Evolutionary conservation across 1,140 invertebrate species (phyloP).

Genomic region (Dysdera silvatica): DNA sequence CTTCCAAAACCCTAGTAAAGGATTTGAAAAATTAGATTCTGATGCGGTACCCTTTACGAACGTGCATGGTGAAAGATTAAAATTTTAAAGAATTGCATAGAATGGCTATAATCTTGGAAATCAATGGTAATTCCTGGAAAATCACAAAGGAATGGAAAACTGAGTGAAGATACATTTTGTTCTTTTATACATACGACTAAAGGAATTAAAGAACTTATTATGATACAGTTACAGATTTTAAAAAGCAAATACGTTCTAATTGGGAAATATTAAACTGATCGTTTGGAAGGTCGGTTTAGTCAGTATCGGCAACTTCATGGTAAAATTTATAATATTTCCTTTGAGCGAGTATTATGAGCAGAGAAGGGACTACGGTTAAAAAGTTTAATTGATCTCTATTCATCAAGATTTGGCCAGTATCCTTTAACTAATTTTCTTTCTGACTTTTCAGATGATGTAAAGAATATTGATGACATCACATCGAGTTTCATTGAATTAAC

Average conservation of each 20-base stretch:
- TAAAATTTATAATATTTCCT: too few relatives aligned
- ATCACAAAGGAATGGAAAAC: constrained; percentile 9
- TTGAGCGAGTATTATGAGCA: too few relatives aligned
- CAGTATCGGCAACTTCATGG: constrained; percentile 19
- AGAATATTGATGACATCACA: too few relatives aligned
- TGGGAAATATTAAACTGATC: constrained; percentile 20
- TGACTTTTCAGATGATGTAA: too few relatives aligned
- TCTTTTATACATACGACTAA: constrained; percentile 13
- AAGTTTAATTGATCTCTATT: too few relatives aligned
- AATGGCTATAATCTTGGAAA: constrained; percentile 22
- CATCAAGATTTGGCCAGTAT: too few relatives aligned
- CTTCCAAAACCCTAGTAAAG: constrained; percentile 13
- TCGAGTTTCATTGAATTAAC: too few relatives aligned
- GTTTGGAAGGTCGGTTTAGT: constrained; percentile 10
- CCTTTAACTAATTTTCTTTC: too few relatives aligned
- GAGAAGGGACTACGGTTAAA: too few relatives aligned
- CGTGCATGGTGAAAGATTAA: constrained; percentile 2
- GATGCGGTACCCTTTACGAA: constrained; percentile 11
- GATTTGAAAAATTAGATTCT: too few relatives aligned
- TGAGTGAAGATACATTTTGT: too few relatives aligned
- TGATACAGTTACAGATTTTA: neutral
- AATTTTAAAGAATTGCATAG: constrained; percentile 8
- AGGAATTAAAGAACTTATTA: constrained; percentile 17
- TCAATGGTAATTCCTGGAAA: neutral
- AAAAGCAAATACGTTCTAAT: neutral